Percentiles rank a stretch among this genome's conserved stretches.
Evolutionary conservation across 2,888 invertebrate genomes (phyloP).

Genomic region (Perizoma flavofasciatum): DNA sequence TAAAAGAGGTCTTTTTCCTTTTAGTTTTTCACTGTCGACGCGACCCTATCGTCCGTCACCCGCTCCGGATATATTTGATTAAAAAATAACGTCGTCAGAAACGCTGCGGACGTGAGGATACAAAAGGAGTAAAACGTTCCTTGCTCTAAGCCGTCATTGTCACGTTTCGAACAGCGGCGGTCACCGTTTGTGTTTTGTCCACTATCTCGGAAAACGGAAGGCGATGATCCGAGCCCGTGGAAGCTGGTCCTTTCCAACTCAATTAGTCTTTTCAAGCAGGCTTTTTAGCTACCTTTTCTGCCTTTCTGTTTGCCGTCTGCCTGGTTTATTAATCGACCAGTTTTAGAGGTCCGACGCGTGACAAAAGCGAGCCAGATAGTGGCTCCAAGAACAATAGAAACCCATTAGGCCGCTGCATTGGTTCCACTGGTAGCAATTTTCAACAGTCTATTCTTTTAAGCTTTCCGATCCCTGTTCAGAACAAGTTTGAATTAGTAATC

Average conservation of each 20-base stretch:
- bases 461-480: conserved; percentile 51
- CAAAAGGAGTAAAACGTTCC: conserved; percentile 76
- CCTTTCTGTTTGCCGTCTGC: conserved; percentile 56
- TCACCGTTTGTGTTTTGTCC: conserved; percentile 66
- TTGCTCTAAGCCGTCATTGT: conserved; percentile 79
- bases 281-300: conserved; percentile 34
- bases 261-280: conserved; percentile 43
- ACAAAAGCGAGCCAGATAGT: conserved; percentile 73
- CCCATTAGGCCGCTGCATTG: conserved; percentile 60
- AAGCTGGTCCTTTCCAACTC: conserved; percentile 41
- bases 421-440: conserved; percentile 47
- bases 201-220: conserved; percentile 72
- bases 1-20: conserved; percentile 78
- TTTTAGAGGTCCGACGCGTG: conserved; percentile 65
- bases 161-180: conserved; percentile 57
- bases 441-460: conserved; percentile 67
- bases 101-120: conserved; percentile 64
- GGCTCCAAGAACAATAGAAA: conserved; percentile 72
- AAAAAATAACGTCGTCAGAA: conserved; percentile 85
- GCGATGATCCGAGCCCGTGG: conserved; percentile 47
- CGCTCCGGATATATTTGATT: conserved; percentile 84
- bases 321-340: conserved; percentile 72
- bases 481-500: conserved; percentile 26
- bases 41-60: conserved; percentile 82
- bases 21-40: conserved; percentile 77